Evolutionary conservation across 2,888 invertebrate genomes (phyloP), one percentile per base, ranked within the genome.

Genomic region (Deilephila elpenor): DNA sequence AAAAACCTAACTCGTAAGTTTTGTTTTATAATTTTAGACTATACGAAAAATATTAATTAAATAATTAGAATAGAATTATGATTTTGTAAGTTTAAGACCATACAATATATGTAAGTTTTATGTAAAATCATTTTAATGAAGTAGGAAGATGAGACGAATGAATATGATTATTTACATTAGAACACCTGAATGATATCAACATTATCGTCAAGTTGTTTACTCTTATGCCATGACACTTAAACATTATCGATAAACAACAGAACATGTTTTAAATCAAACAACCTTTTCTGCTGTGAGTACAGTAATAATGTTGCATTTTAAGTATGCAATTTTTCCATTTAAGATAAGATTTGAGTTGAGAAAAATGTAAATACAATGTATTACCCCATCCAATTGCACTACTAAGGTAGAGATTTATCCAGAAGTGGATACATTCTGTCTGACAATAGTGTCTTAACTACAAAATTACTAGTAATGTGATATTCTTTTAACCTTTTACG

Each of bases 1-100:
- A 91, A 78, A 93, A 94, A 80, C 94, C 95, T 25, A 91, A 88
- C 76, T 94, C 94, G 95, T 95, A 86, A 94, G 94, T 94, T 67
- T 67, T 71, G 76, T 60, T 77, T 78, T 72, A 7, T 74, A 32
- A 19, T 56, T 0, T 56, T n/a, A 56, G 17, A 56, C 17, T 56
- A 17, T n/a, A n/a, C n/a, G n/a, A 53, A 2, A 32, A 1, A 1
- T 37, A 8, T 2, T 8, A 8, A 7, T 7, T 37, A 37, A 11
- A 11, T 11, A 44, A 11, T 44, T 7, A 44, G 3, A 32, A 44
- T 44, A 11, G 11, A 44, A 11, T 44, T 0, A 44, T 11, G 3
- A 11, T 14, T 14, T 44, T 44, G 7, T 5, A 37, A 37, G 37
- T 44, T 44, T 44, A 11, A 44, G 11, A 44, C 44, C 8, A 44